phyloP scores from a whole-genome alignment of 2,888 invertebrate genomes.

The Synanthedon vespiformis region DNA sequence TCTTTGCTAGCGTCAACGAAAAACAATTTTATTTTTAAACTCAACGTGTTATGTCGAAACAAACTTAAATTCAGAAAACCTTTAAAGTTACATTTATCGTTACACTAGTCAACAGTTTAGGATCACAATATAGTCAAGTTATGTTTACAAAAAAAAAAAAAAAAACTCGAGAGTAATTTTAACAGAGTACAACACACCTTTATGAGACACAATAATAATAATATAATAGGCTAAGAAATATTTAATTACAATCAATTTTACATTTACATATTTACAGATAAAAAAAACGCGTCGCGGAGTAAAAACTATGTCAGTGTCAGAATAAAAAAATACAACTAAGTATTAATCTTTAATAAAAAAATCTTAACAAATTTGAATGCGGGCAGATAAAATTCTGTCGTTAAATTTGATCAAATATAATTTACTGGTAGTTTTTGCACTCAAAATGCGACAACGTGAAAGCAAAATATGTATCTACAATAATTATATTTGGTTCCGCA shows the following conservation, averaged over 20 bases:
- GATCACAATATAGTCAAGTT: neutral
- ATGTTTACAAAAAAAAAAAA: neutral
- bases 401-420: too few species aligned
- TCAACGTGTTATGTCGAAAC: neutral
- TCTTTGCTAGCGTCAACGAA: too few species aligned
- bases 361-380: too few species aligned
- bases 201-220: slow-evolving; percentile 13
- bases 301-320: slow-evolving; percentile 22
- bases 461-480: too few species aligned
- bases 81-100: slow-evolving; percentile 1
- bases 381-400: too few species aligned
- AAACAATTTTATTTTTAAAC: too few species aligned
- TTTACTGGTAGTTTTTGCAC: too few species aligned
- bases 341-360: too few species aligned
- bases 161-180: slow-evolving; percentile 1
- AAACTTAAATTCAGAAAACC: too few species aligned
- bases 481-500: too few species aligned
- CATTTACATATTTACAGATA: slow-evolving; percentile 52
- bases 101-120: neutral
- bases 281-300: slow-evolving; percentile 32
- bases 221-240: slow-evolving; percentile 16
- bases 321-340: slow-evolving; percentile 22
- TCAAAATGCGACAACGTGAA: too few species aligned
- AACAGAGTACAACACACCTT: neutral
- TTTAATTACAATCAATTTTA: slow-evolving; percentile 36